Conservation (phyloP, 2,888 invertebrate species). For the Micoletzkya japonica region DNA sequence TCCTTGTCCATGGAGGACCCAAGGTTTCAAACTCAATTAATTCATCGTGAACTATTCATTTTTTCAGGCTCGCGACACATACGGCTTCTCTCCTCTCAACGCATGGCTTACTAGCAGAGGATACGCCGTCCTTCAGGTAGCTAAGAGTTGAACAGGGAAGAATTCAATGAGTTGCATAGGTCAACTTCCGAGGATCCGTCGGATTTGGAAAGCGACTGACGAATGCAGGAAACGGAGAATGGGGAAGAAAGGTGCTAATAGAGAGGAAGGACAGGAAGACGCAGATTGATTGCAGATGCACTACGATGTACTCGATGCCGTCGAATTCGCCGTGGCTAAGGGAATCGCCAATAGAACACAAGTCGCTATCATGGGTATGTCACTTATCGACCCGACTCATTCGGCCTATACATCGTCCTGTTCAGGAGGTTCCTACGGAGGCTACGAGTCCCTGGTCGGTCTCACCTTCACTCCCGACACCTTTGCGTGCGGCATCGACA, state of each 20-base stretch:
- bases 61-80: slow-evolving; percentile 50
- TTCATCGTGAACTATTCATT: not conserved
- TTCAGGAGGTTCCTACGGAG: slow-evolving; percentile 55
- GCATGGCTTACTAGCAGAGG: slow-evolving; percentile 60
- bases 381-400: not conserved
- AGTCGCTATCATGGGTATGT: slow-evolving; percentile 54
- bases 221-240: slow-evolving; percentile 63
- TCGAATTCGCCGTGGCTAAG: slow-evolving; percentile 56
- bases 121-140: slow-evolving; percentile 60
- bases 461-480: slow-evolving; percentile 61
- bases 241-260: slow-evolving; percentile 53
- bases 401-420: not conserved
- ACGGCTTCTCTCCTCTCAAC: slow-evolving; percentile 57
- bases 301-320: slow-evolving; percentile 61
- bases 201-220: slow-evolving; percentile 61
- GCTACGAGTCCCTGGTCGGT: slow-evolving; percentile 62
- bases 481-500: slow-evolving; percentile 62
- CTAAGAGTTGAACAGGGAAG: not conserved
- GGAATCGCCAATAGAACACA: slow-evolving; percentile 52
- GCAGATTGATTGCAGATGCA: slow-evolving; percentile 47
- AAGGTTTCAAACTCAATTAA: slow-evolving; percentile 34
- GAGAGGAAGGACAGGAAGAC: not conserved
- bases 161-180: slow-evolving; percentile 31
- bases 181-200: slow-evolving; percentile 61
- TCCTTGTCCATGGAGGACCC: slow-evolving; percentile 61